Percentiles rank a stretch among this genome's conserved stretches.
Evolutionary conservation across 2,888 invertebrate genomes (phyloP).

Genomic region (Aphidoletes aphidimyza): DNA sequence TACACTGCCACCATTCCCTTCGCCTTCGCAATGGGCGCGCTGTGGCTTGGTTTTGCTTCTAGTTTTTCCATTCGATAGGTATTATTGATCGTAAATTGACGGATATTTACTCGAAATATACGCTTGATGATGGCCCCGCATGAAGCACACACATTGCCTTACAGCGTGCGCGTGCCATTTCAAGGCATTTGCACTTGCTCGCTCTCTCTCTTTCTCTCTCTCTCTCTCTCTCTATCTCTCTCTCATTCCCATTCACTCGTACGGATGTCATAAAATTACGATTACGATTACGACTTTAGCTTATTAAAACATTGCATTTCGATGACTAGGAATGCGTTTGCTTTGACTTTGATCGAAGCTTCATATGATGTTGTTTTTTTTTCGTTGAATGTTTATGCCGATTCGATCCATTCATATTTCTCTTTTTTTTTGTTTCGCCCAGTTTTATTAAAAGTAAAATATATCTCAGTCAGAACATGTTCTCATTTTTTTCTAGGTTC

Average conservation of each 20-base stretch:
- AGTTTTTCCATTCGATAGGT: slow-evolving; percentile 39
- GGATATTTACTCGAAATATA: slow-evolving; percentile 49
- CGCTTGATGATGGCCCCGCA: slow-evolving; percentile 19
- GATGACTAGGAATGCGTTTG: neutral
- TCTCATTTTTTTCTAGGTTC: too few relatives aligned
- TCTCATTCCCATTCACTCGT: neutral
- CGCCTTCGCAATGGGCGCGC: neutral
- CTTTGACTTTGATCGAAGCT: neutral
- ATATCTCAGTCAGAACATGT: too few relatives aligned
- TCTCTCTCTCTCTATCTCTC: too few relatives aligned
- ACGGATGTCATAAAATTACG: neutral
- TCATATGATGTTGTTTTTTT: neutral
- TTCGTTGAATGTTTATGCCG: neutral
- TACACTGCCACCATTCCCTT: neutral
- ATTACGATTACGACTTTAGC: neutral
- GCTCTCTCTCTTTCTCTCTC: neutral
- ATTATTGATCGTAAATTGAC: slow-evolving; percentile 46
- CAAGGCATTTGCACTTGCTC: neutral
- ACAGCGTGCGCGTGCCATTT: slow-evolving; percentile 34
- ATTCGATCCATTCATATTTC: too few relatives aligned
- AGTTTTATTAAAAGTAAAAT: neutral
- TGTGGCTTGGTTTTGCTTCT: neutral
- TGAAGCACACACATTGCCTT: neutral
- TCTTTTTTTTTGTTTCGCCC: too few relatives aligned
- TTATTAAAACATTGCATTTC: neutral